These are phyloP conservation scores for Pluvialis apricaria DNA, from an alignment of 2,113 vertebrate species.

Conservation along the genomic window DNA sequence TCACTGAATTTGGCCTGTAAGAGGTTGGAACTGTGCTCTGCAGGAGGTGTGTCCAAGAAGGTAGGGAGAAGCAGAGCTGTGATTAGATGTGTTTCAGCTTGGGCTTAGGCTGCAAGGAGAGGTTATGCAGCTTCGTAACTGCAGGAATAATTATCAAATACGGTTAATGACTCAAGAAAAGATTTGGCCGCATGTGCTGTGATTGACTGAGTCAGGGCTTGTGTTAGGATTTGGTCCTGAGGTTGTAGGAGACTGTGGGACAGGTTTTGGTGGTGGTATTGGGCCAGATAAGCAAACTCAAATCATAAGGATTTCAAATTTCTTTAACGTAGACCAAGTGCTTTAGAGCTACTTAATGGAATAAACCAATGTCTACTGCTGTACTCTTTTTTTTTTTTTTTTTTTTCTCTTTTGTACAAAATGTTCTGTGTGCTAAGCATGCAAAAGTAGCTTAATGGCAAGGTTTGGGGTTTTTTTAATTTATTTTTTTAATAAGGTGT, in stretches of 20 bases:
- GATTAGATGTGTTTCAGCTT: background rate
- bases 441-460: background rate
- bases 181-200: rapidly evolving
- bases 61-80: background rate
- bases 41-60: background rate
- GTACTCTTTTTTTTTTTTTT: background rate
- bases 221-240: background rate
- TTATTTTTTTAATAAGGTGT: constrained; percentile 14
- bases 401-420: background rate
- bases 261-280: background rate
- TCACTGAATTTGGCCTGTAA: background rate
- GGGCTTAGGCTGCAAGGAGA: background rate
- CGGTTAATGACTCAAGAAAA: rapidly evolving
- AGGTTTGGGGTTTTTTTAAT: background rate
- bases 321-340: background rate
- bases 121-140: background rate
- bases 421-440: background rate
- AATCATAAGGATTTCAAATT: background rate
- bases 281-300: background rate
- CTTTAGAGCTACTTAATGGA: background rate
- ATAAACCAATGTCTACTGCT: background rate
- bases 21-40: background rate
- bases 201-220: background rate
- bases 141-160: background rate
- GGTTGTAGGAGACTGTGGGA: background rate